phyloP scores from a whole-genome alignment of 1,140 invertebrate species.

The Choristoneura fumiferana region DNA sequence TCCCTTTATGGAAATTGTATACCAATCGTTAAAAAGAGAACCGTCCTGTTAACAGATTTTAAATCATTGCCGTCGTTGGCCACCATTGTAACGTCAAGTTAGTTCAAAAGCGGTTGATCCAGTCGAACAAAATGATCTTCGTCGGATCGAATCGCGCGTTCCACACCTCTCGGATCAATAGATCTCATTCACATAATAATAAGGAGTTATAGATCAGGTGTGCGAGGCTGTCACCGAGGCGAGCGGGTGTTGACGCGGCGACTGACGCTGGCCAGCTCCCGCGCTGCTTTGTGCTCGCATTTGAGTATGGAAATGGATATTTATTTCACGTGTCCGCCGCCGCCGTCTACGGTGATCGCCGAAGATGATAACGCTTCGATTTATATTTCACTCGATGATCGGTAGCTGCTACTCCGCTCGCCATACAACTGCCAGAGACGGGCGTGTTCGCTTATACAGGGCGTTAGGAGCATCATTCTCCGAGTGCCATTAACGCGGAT shows the following conservation, averaged over 20 bases:
- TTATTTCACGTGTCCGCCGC: slow-evolving; percentile 62
- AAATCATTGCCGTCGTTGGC: slow-evolving; percentile 74
- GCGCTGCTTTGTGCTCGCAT: slow-evolving; percentile 41
- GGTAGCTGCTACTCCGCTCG: slow-evolving; percentile 53
- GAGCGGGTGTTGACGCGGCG: slow-evolving; percentile 40
- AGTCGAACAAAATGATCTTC: slow-evolving; percentile 75
- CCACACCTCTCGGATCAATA: slow-evolving; percentile 74
- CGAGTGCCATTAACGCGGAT: not conserved
- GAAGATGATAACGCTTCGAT: slow-evolving; percentile 71
- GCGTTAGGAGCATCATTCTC: slow-evolving; percentile 23
- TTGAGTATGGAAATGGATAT: slow-evolving; percentile 74
- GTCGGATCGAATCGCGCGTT: slow-evolving; percentile 61
- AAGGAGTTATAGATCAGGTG: slow-evolving; percentile 74
- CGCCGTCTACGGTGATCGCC: slow-evolving; percentile 58
- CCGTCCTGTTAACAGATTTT: slow-evolving; percentile 78
- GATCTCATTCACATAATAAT: slow-evolving; percentile 78
- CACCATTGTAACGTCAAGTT: slow-evolving; percentile 75
- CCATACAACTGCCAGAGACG: slow-evolving; percentile 52
- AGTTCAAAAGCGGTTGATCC: slow-evolving; percentile 73
- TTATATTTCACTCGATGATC: slow-evolving; percentile 72
- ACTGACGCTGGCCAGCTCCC: slow-evolving; percentile 23
- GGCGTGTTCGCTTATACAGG: slow-evolving; percentile 43
- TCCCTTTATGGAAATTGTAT: slow-evolving; percentile 76
- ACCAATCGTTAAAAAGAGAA: slow-evolving; percentile 77
- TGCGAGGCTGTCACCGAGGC: slow-evolving; percentile 40